phyloP scores from a whole-genome alignment of 2,888 invertebrate genomes.

The Polyommatus iphigenia region DNA sequence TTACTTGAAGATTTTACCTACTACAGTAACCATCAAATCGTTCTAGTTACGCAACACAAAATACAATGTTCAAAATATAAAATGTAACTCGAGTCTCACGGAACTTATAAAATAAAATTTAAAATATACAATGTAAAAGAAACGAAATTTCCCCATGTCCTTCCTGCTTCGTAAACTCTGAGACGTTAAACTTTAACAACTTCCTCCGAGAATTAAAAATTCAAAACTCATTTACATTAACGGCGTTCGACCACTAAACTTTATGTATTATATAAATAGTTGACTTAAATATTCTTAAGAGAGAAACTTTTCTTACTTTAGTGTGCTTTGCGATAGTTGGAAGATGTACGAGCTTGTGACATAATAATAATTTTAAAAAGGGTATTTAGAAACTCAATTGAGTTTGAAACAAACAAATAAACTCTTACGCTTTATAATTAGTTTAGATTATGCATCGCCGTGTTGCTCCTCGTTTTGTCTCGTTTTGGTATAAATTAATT shows the following conservation, averaged over 20 bases:
- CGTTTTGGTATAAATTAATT: no score
- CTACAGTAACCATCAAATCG: background rate
- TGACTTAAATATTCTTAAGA: background rate
- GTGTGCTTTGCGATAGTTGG: background rate
- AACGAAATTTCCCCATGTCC: conserved; percentile 27
- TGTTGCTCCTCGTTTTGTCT: background rate
- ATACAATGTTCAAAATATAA: conserved; percentile 1
- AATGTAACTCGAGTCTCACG: background rate
- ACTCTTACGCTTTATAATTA: no score
- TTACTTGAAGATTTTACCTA: background rate
- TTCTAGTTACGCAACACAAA: background rate
- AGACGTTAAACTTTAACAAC: conserved; percentile 30
- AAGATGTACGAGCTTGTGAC: background rate
- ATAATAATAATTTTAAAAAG: background rate
- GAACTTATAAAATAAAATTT: background rate
- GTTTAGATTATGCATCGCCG: no score
- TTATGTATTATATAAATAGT: conserved; percentile 11
- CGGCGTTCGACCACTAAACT: conserved; percentile 16
- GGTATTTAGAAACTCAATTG: background rate
- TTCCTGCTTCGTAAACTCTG: conserved; percentile 18
- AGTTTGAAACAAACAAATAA: no score
- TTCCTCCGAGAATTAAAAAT: conserved; percentile 31
- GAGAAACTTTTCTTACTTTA: background rate
- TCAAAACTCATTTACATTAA: conserved; percentile 35
- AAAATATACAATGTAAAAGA: conserved; percentile 18